phyloP scores from a whole-genome alignment of 2,888 invertebrate species.

The Hartigia nigra region DNA sequence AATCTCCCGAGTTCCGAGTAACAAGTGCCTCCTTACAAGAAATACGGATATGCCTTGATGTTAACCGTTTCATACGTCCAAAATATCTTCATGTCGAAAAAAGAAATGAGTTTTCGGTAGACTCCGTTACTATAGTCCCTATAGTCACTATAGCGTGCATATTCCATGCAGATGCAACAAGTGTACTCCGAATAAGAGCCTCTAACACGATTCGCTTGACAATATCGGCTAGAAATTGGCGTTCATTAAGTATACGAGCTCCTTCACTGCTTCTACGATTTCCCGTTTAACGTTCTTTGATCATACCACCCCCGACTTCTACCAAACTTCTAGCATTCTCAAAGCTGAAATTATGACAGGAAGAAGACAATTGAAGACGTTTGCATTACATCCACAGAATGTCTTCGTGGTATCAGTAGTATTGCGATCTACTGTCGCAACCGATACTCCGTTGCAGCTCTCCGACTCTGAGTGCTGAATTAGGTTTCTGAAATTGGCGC shows the following conservation, averaged over 20 bases:
- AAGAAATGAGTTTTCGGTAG: neutral
- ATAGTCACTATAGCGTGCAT: neutral
- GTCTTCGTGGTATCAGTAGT: neutral
- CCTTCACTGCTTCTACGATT: neutral
- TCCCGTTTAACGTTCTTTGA: neutral
- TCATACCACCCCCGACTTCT: neutral
- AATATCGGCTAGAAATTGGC: neutral
- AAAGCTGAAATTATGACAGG: no score
- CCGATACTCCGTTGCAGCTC: neutral
- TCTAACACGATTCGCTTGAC: neutral
- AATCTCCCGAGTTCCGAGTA: neutral
- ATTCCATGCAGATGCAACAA: neutral
- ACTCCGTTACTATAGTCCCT: no score
- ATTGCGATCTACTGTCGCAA: neutral
- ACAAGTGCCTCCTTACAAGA: neutral
- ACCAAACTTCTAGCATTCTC: neutral
- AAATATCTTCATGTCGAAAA: neutral
- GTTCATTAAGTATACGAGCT: neutral
- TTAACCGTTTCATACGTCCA: no score
- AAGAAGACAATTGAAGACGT: neutral
- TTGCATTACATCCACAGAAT: neutral
- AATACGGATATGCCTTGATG: neutral
- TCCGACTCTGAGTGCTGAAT: neutral
- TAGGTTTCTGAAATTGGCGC: neutral
- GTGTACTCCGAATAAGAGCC: neutral